Percentiles rank a stretch among this genome's conserved stretches.
Conservation (phyloP, 2,113 vertebrate species). For the Atractosteus spatula region DNA sequence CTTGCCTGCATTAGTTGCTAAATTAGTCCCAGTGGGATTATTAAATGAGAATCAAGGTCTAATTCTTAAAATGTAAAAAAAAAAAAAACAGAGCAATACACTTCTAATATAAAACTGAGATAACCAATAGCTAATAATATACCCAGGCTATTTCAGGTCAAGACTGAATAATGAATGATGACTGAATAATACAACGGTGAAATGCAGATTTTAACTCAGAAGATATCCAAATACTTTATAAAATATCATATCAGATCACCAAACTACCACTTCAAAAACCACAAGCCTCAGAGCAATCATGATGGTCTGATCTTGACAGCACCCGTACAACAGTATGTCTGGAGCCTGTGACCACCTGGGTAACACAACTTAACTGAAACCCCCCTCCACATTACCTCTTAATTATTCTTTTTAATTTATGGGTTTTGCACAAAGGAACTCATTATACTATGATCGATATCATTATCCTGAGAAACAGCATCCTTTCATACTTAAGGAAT, state of each 20-base stretch:
- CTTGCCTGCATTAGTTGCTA: conserved; percentile 57
- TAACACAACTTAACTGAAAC: too few relatives aligned
- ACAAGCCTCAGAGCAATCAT: too few relatives aligned
- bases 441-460: too few relatives aligned
- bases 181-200: conserved; percentile 1
- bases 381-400: too few relatives aligned
- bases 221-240: neutral
- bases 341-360: too few relatives aligned
- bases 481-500: too few relatives aligned
- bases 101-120: conserved; percentile 27
- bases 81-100: conserved; percentile 36
- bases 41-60: conserved; percentile 52
- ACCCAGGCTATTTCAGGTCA: conserved; percentile 12
- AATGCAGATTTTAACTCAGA: neutral
- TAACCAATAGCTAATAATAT: conserved; percentile 43
- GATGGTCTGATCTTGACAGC: too few relatives aligned
- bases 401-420: too few relatives aligned
- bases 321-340: too few relatives aligned
- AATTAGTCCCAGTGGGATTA: conserved; percentile 64
- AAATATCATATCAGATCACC: neutral
- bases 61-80: conserved; percentile 47
- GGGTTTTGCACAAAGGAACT: too few relatives aligned
- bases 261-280: too few relatives aligned
- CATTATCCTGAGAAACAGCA: too few relatives aligned
- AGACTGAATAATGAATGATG: neutral